Conservation (phyloP, 2,888 invertebrate species). For the Nomada fucata region DNA sequence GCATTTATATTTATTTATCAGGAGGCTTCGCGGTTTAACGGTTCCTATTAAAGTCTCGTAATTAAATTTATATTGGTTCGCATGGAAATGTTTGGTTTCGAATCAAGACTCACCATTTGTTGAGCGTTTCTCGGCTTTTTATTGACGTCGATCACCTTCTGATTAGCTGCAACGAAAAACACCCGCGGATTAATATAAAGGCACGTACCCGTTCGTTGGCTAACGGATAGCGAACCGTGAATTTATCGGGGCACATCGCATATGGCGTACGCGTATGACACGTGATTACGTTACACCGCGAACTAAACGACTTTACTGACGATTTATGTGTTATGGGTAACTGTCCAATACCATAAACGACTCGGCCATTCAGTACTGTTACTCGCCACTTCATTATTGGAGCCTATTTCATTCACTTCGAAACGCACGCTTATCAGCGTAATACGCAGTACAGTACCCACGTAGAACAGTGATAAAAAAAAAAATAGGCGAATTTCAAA, state of each 20-base stretch:
- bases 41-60: too few relatives aligned
- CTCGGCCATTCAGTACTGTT: slow-evolving; percentile 64
- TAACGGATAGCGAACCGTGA: slow-evolving; percentile 40
- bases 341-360: slow-evolving; percentile 73
- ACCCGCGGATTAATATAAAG: slow-evolving; percentile 33
- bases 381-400: slow-evolving; percentile 39
- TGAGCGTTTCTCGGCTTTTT: slow-evolving; percentile 95
- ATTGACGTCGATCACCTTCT: slow-evolving; percentile 91
- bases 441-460: not conserved
- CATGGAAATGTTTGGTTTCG: too few relatives aligned
- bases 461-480: too few relatives aligned
- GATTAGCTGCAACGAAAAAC: slow-evolving; percentile 86
- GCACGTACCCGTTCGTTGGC: not conserved
- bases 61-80: too few relatives aligned
- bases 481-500: too few relatives aligned
- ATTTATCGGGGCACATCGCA: slow-evolving; percentile 58
- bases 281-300: slow-evolving; percentile 71
- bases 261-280: slow-evolving; percentile 63
- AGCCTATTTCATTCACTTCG: slow-evolving; percentile 28
- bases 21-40: too few relatives aligned
- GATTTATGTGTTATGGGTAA: slow-evolving; percentile 71
- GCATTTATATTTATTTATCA: not conserved
- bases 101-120: slow-evolving; percentile 93
- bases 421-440: not conserved
- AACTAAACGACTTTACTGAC: slow-evolving; percentile 64